phyloP scores from a whole-genome alignment of 2,113 vertebrate genomes.

The Xerus inauris region DNA sequence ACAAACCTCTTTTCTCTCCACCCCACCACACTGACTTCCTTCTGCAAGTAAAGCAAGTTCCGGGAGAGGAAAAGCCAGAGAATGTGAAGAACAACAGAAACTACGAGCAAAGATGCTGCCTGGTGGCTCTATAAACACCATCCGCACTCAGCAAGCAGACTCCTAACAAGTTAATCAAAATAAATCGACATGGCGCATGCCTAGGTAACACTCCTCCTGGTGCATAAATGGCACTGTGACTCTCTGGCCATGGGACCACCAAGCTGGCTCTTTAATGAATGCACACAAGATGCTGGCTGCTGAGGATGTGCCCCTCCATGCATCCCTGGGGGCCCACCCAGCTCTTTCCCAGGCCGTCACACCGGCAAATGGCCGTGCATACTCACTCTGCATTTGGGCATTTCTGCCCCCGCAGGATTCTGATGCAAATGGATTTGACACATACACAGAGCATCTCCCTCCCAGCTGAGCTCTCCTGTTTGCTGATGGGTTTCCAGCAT shows the following conservation, averaged over 20 bases:
- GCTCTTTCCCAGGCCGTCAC: conserved; percentile 53
- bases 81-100: neutral
- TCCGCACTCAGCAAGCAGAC: neutral
- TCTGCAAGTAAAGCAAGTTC: neutral
- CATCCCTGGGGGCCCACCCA: neutral
- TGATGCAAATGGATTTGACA: conserved; percentile 75
- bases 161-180: conserved; percentile 64
- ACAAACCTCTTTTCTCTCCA: neutral
- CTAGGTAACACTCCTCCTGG: neutral
- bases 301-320: neutral
- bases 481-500: conserved; percentile 62
- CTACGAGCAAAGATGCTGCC: neutral
- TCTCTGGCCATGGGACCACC: neutral
- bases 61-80: neutral
- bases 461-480: conserved; percentile 51
- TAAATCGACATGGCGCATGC: neutral
- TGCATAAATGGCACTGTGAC: neutral
- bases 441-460: neutral
- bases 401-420: conserved; percentile 61
- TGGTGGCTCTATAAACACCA: neutral
- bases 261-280: conserved; percentile 35
- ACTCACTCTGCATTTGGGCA: neutral
- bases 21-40: neutral
- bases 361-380: conserved; percentile 32
- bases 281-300: conserved; percentile 21